Evolutionary conservation across 2,797 vertebrate genomes (phyloP).

Genomic region (Propithecus perrieri): DNA sequence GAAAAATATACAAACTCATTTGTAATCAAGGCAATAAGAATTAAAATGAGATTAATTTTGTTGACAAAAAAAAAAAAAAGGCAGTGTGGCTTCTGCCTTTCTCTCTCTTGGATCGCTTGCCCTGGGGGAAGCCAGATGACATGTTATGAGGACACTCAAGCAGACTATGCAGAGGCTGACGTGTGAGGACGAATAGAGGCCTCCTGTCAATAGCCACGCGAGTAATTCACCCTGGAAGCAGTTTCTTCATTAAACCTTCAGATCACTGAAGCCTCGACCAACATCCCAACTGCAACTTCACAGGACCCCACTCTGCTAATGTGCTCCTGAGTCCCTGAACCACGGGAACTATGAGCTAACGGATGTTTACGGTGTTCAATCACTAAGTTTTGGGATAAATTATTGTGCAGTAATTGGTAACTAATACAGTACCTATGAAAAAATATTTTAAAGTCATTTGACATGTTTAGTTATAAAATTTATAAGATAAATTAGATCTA

Average conservation of each 20-base stretch:
- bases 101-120: background rate
- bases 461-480: background rate
- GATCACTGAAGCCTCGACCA: background rate
- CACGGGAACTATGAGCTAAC: background rate
- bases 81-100: background rate
- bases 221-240: background rate
- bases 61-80: background rate
- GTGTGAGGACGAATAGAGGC: background rate
- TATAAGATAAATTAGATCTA: background rate
- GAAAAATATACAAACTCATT: background rate
- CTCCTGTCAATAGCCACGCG: background rate
- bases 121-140: background rate
- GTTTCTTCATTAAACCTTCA: background rate
- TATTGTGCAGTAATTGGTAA: background rate
- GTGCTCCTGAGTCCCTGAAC: background rate
- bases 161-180: background rate
- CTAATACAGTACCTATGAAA: background rate
- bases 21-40: background rate
- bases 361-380: background rate
- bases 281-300: background rate
- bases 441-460: background rate
- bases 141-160: background rate
- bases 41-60: background rate
- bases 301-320: too few species aligned
- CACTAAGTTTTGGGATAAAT: background rate